Evolutionary conservation across 2,113 vertebrate species (phyloP).

Genomic region (Canis aureus): DNA sequence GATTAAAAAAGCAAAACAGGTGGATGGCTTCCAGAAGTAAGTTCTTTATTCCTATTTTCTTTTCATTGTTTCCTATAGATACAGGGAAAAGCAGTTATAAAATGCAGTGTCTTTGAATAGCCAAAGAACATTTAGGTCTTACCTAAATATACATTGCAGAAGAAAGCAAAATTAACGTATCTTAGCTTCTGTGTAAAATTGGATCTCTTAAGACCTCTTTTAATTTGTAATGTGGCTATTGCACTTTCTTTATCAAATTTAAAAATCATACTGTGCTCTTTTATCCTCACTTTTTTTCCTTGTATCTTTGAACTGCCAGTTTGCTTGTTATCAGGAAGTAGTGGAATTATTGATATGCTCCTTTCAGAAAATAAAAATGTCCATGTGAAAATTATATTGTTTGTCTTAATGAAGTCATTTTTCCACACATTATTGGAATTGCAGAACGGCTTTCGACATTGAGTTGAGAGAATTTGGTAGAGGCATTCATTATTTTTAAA

Average conservation of each 20-base stretch:
- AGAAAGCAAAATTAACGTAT: background rate
- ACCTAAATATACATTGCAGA: background rate
- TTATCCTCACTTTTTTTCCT: background rate
- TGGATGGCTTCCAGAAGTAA: background rate
- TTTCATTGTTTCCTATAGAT: background rate
- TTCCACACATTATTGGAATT: background rate
- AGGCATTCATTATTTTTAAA: background rate
- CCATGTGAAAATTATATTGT: background rate
- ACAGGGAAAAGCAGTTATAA: background rate
- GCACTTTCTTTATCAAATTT: background rate
- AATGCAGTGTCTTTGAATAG: background rate
- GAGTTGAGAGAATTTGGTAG: constrained; percentile 6
- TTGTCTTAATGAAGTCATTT: background rate
- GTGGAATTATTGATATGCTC: background rate
- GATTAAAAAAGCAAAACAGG: background rate
- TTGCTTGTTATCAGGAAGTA: constrained; percentile 5
- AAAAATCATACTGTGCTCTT: background rate
- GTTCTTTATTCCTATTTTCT: background rate
- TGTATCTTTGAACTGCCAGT: background rate
- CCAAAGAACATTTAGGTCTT: background rate
- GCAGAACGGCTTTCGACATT: background rate
- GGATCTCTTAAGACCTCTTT: background rate
- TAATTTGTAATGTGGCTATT: constrained; percentile 33
- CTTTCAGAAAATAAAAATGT: background rate
- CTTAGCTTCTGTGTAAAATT: background rate